A percentile compares a stretch with the other conserved stretches of the same genome.
phyloP scores from a whole-genome alignment of 2,113 vertebrate species.

The Rhipidura dahli region DNA sequence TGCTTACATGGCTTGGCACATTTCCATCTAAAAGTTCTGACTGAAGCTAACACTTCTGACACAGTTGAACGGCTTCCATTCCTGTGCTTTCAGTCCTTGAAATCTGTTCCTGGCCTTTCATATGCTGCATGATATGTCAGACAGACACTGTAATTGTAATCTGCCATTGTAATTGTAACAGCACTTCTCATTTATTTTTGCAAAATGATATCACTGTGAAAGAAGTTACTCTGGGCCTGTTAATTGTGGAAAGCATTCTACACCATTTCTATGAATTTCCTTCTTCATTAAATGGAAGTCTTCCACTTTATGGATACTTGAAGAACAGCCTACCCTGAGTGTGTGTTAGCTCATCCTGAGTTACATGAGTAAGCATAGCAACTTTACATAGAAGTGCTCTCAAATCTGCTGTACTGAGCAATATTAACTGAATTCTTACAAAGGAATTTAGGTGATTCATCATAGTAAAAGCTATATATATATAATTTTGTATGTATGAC shows the following conservation, averaged over 20 bases:
- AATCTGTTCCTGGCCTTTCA: neutral
- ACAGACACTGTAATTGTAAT: too few species aligned
- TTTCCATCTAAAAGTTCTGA: neutral
- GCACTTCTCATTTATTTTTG: neutral
- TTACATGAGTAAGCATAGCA: neutral
- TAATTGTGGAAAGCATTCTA: constrained; percentile 2
- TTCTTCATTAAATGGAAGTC: constrained; percentile 2
- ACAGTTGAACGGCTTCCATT: neutral
- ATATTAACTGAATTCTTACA: neutral
- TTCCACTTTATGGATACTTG: neutral
- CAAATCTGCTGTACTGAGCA: neutral
- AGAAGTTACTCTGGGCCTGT: neutral
- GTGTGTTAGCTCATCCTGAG: neutral
- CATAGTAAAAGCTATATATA: neutral
- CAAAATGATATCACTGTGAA: neutral
- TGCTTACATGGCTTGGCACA: neutral
- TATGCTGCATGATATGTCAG: neutral
- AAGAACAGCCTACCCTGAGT: neutral
- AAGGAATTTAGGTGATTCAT: neutral
- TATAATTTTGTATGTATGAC: neutral
- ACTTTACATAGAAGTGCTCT: neutral
- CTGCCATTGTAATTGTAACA: neutral
- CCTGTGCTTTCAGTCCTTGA: neutral
- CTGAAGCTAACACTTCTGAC: neutral
- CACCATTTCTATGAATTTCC: neutral